These are phyloP conservation scores for Rhabdomys pumilio DNA, from an alignment of 2,797 vertebrate genomes.

Conservation along the genomic window DNA sequence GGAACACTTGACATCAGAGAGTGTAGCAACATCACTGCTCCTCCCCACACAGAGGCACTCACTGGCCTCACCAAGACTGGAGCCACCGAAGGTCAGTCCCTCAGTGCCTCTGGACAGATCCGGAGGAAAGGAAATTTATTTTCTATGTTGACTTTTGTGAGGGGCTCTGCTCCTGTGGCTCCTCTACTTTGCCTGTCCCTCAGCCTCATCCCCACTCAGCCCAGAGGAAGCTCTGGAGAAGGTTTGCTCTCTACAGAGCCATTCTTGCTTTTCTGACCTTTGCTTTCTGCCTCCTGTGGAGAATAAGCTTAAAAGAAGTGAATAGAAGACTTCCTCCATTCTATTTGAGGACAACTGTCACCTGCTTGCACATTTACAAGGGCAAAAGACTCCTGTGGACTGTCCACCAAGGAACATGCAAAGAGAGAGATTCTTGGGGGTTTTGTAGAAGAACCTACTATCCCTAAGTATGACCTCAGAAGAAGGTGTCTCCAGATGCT, in stretches of 20 bases:
- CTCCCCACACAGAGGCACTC: not conserved
- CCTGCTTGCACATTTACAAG: not conserved
- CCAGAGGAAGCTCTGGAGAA: not conserved
- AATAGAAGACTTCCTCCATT: not conserved
- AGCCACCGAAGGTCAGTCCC: not conserved
- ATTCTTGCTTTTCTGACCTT: not conserved
- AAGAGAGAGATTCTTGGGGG: not conserved
- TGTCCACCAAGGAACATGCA: rapidly evolving
- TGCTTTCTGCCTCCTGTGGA: not conserved
- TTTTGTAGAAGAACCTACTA: not conserved
- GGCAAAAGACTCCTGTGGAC: too few relatives aligned
- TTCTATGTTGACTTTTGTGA: slow-evolving; percentile 13
- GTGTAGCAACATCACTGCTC: not conserved
- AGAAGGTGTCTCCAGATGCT: not conserved
- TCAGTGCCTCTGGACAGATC: not conserved
- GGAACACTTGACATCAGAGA: not conserved
- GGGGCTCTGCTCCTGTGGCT: not conserved
- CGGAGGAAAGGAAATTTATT: not conserved
- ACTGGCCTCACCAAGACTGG: not conserved
- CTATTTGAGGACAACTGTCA: rapidly evolving
- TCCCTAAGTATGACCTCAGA: not conserved
- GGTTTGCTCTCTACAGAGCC: not conserved
- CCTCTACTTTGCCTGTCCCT: not conserved
- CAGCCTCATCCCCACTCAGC: rapidly evolving
- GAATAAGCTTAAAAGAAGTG: not conserved